Base-by-base conservation (phyloP, 2,113 vertebrate genomes). In the Junco hyemalis region DNA sequence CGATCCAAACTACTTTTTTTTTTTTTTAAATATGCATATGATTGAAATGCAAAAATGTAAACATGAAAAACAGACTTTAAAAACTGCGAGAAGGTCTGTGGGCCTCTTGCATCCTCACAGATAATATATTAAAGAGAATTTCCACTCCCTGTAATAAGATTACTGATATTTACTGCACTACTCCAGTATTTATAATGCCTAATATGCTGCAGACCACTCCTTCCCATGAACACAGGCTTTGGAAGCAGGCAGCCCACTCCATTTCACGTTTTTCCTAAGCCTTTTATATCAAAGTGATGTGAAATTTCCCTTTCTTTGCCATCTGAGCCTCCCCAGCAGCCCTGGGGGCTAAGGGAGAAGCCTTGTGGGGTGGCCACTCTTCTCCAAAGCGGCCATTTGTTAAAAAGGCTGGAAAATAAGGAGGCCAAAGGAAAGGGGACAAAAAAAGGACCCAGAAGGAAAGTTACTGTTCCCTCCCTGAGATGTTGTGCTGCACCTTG, bases 141-240 rank as follows among this genome's bases (percentile, higher is more conserved):
- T 95, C 94, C 44, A 78, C 48, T 92, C 80, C 73, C 40, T 91
- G n/a, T 95, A 97, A 95, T 92, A 71, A 81, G 94, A 94, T 95
- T 89, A 95, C 48, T 9, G 42, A 72, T 97, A 95, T 92, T 95
- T 96, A 97, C 95, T 76, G 91, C 73, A 12, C 61, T 59, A 35
- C 74, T 91, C 57, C 69, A 65, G 82, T 87, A 95, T 92, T 92
- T 81, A 79, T 86, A 92, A 92, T 4, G 48, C 50, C 12, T 79
- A 71, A 92, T 81, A n/a, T 3, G 60, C 60, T 88, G 53, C 91
- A 88, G 64, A 92, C 56, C 80, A 40, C 91, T 91, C 65, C 88
- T 45, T 61, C 36, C 59, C 36, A 31, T 14, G 7, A 66, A 35
- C 26, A 18, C 51, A 42, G 69, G 57, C 77, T 81, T 88, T 81